Evolutionary conservation across 2,888 invertebrate species (phyloP).

Genomic region (Microctonus aethiopoides): DNA sequence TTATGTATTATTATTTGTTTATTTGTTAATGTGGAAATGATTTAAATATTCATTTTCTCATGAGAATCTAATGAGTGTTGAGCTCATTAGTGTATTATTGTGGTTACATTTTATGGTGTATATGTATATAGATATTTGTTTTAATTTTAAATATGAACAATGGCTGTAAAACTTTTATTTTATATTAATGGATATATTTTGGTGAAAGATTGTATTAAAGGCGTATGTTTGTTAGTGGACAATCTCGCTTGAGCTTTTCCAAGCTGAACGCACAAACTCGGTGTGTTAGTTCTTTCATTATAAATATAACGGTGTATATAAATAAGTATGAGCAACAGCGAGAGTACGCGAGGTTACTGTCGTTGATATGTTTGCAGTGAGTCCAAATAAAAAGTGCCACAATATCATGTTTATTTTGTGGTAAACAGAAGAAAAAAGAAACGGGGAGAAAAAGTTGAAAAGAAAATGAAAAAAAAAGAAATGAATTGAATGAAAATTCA

Average conservation of each 20-base stretch:
- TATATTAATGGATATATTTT: background rate
- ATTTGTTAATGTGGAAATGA: no score
- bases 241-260: slow-evolving; percentile 1
- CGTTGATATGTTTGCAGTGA: slow-evolving; percentile 53
- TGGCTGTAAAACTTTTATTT: background rate
- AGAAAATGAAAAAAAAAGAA: background rate
- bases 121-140: no score
- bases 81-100: no score
- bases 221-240: background rate
- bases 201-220: background rate
- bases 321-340: slow-evolving; percentile 68
- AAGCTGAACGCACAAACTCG: slow-evolving; percentile 34
- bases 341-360: slow-evolving; percentile 61
- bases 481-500: no score
- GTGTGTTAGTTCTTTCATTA: slow-evolving; percentile 59
- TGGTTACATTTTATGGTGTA: no score
- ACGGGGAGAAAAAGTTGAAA: background rate
- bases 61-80: no score
- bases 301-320: slow-evolving; percentile 68
- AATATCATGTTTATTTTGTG: background rate
- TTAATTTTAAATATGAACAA: background rate
- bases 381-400: slow-evolving; percentile 24
- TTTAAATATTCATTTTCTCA: no score
- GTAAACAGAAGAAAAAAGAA: background rate
- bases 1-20: no score